phyloP scores from a whole-genome alignment of 2,797 vertebrate species.

The Chloroceryle inda region DNA sequence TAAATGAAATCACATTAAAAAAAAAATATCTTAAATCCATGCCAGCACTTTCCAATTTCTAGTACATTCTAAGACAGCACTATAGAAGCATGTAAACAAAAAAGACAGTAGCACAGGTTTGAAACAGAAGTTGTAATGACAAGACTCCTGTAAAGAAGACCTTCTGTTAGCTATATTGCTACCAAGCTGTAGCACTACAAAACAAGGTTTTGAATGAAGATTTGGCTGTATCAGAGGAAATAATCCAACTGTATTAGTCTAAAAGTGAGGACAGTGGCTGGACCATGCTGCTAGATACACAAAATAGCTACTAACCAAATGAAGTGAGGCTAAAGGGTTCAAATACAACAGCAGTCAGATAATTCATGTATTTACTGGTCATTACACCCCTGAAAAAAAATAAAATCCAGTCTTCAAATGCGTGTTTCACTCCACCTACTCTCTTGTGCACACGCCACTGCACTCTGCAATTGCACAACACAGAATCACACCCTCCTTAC shows the following conservation, averaged over 20 bases:
- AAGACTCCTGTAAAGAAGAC: neutral
- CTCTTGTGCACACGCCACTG: accelerated
- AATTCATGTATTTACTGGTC: neutral
- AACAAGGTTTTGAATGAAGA: neutral
- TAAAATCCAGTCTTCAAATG: neutral
- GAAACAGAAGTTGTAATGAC: neutral
- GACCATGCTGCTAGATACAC: neutral
- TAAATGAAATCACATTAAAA: neutral
- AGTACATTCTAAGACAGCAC: neutral
- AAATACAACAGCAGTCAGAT: neutral
- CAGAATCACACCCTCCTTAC: neutral
- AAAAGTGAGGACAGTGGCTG: neutral
- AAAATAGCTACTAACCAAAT: neutral
- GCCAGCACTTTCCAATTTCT: neutral
- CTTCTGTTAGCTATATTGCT: neutral
- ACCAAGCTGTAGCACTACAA: neutral
- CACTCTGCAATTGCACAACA: neutral
- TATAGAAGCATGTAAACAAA: conserved; percentile 23
- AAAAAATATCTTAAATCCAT: neutral
- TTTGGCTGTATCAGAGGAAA: neutral
- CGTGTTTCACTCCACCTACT: neutral
- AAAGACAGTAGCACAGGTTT: neutral
- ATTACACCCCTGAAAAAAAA: neutral
- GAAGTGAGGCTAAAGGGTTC: neutral
- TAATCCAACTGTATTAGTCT: neutral